Conservation (phyloP, 2,888 invertebrate species). For the Synanthedon myopaeformis region DNA sequence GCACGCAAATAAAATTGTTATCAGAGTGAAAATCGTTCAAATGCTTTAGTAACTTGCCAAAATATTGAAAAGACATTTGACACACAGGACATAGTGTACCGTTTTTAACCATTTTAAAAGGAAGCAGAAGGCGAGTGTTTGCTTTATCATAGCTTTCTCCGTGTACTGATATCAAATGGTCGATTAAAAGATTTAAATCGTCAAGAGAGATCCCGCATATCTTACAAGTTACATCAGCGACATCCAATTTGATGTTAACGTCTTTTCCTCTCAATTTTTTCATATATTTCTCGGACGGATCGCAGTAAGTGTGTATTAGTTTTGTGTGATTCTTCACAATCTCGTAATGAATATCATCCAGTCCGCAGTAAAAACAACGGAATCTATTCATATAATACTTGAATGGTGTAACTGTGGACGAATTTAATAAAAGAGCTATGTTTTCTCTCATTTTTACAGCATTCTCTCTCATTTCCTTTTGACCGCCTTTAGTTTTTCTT, state of each 20-base stretch:
- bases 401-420: conserved; percentile 10
- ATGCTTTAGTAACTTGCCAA: conserved; percentile 10
- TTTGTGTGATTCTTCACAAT: conserved; percentile 4
- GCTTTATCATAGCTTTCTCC: conserved; percentile 7
- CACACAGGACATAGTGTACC: conserved; percentile 7
- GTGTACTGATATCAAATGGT: conserved; percentile 8
- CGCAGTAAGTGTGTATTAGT: conserved; percentile 4
- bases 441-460: conserved; percentile 3
- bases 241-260: conserved; percentile 9
- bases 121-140: conserved; percentile 6
- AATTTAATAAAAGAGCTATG: conserved; percentile 8
- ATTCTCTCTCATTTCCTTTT: conserved; percentile 13
- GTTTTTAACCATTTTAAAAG: conserved; percentile 10
- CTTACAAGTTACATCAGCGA: conserved; percentile 7
- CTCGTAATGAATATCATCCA: conserved; percentile 6
- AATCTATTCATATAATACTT: conserved; percentile 10
- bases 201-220: conserved; percentile 4
- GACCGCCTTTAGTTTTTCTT: conserved; percentile 7
- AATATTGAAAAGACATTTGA: conserved; percentile 7
- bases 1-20: conserved; percentile 9
- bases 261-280: conserved; percentile 8
- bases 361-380: conserved; percentile 10
- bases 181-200: conserved; percentile 5
- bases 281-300: conserved; percentile 3
- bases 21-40: conserved; percentile 10